Conservation (phyloP, 2,888 invertebrate genomes). For the Catonia carolina region DNA sequence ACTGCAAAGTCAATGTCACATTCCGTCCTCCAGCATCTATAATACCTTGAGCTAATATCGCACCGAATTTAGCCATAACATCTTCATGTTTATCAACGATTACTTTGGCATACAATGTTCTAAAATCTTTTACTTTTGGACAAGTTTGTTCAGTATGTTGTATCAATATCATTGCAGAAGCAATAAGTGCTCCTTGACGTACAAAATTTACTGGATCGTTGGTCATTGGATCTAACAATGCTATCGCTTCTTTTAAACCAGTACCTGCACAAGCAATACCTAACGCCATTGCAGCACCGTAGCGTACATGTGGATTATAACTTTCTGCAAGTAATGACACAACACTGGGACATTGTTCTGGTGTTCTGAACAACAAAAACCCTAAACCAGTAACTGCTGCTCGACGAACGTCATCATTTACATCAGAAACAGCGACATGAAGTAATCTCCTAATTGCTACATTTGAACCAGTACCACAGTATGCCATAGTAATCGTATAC, state of each 20-base stretch:
- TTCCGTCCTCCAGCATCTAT: slow-evolving; percentile 72
- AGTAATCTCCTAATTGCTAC: slow-evolving; percentile 89
- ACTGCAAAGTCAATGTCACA: slow-evolving; percentile 90
- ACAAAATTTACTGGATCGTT: slow-evolving; percentile 99
- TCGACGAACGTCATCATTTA: slow-evolving; percentile 96
- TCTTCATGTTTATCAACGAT: slow-evolving; percentile 99
- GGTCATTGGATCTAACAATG: slow-evolving; percentile 93
- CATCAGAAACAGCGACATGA: slow-evolving; percentile 93
- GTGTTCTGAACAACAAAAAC: slow-evolving; percentile 91
- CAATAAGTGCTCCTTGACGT: slow-evolving; percentile 93
- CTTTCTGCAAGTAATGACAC: slow-evolving; percentile 95
- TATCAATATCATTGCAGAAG: slow-evolving; percentile 94
- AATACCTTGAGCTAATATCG: slow-evolving; percentile 81
- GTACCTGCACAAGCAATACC: slow-evolving; percentile 99
- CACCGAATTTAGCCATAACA: slow-evolving; percentile 98
- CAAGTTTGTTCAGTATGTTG: slow-evolving; percentile 96
- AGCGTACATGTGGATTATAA: slow-evolving; percentile 98
- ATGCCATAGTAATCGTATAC: slow-evolving; percentile 97
- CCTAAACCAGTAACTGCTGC: slow-evolving; percentile 98
- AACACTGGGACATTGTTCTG: slow-evolving; percentile 95
- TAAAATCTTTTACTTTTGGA: slow-evolving; percentile 88
- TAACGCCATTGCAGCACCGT: slow-evolving; percentile 98
- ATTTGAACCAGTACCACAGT: slow-evolving; percentile 97
- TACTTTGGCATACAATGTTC: slow-evolving; percentile 91
- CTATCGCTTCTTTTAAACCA: slow-evolving; percentile 91